Base-by-base conservation (phyloP, 2,113 vertebrate species). In the Hippocampus abdominalis region DNA sequence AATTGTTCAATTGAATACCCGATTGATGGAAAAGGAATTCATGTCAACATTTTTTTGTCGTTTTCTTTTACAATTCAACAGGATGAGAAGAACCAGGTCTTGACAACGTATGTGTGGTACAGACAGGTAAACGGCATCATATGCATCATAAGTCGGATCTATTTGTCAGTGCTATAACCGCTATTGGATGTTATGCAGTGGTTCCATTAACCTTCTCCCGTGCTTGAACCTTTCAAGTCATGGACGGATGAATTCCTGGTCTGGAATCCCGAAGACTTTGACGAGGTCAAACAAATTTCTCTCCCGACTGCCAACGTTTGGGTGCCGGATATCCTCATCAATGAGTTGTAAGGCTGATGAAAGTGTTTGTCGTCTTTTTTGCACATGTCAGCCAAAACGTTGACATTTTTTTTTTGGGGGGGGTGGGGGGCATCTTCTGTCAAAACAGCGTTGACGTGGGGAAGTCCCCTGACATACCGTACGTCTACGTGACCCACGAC, bases 101-200 rank as follows among this genome's bases (percentile, higher is more conserved):
- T 98, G 81, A 99, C 96, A 61, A 98, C 96, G 0, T 99, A 99
- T 21, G 93, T 98, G 73, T 99, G 97, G 97, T 99, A 98, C 89
- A 92, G 95, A 77, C 97, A 99, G 94, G 96, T 98, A 80, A 57
- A 16, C 23, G 7, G 7, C 12, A 27, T 25, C 27, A 57, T 15
- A 23, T 27, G 25, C 54, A 57, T n/a, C n/a, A n/a, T n/a, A 25
- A 5, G 23, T 57, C 27, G 12, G 42, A 44, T 44, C 23, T 57
- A 4, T 5, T 29, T n/a, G 8, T 32, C 25, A 18, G 27, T 60
- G 27, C 16, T 13, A 62, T 62, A 21, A 20, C 13, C 21, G n/a
- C 23, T 13, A 57, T 54, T 54, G 8, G 23, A 54, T n/a, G 49
- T 53, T 53, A 10, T 54, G 51, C 11, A 11, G 51, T 54, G 51